phyloP scores from a whole-genome alignment of 2,888 invertebrate species.

The Rhogogaster chlorosoma region DNA sequence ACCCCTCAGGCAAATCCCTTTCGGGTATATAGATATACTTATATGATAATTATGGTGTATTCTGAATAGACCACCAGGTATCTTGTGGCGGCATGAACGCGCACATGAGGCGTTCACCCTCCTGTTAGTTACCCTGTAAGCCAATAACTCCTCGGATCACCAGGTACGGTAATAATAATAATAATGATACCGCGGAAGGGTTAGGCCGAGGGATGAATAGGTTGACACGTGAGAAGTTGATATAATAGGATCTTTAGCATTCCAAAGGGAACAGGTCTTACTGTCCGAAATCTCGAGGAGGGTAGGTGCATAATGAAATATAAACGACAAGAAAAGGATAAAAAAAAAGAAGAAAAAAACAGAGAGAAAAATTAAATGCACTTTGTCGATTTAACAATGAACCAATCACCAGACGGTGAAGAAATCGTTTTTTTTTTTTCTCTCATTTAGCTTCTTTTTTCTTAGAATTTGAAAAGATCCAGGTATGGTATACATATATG shows the following conservation, averaged over 20 bases:
- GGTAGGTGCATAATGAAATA: slow-evolving; percentile 12
- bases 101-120: slow-evolving; percentile 4
- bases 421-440: too few species aligned
- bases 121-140: slow-evolving; percentile 43
- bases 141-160: slow-evolving; percentile 53
- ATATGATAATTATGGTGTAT: slow-evolving; percentile 13
- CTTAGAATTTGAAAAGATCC: background rate
- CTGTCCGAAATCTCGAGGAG: slow-evolving; percentile 64
- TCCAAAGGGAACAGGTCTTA: slow-evolving; percentile 69
- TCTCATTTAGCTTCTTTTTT: background rate
- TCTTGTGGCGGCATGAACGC: slow-evolving; percentile 18
- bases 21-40: background rate
- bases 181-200: slow-evolving; percentile 36
- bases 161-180: slow-evolving; percentile 52
- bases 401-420: background rate
- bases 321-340: background rate
- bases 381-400: slow-evolving; percentile 12
- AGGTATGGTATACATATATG: background rate
- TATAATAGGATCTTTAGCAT: slow-evolving; percentile 71
- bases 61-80: slow-evolving; percentile 32
- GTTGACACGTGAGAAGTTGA: slow-evolving; percentile 65
- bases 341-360: background rate
- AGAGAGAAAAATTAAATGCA: background rate
- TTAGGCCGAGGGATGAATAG: slow-evolving; percentile 52
- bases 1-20: background rate